Evolutionary conservation across 2,888 invertebrate species (phyloP).

Genomic region (Leptinotarsa peninsularis): DNA sequence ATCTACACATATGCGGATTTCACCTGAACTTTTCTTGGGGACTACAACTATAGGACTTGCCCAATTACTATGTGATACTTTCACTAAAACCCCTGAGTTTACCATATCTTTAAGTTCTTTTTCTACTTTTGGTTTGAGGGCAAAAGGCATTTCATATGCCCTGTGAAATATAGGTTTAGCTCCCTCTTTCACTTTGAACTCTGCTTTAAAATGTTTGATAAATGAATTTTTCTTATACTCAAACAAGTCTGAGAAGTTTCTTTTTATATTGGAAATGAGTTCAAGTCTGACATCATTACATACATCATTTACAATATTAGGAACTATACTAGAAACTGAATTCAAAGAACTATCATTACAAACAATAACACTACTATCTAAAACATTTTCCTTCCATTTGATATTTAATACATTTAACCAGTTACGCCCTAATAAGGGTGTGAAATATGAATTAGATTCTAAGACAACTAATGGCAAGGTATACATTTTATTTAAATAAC

Average conservation of each 20-base stretch:
- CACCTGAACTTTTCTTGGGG: too few relatives aligned
- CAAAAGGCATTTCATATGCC: too few relatives aligned
- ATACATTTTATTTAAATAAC: not conserved
- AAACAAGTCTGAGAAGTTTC: constrained; percentile 3
- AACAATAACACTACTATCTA: not conserved
- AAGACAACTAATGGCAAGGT: not conserved
- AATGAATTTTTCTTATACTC: constrained; percentile 8
- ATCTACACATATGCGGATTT: too few relatives aligned
- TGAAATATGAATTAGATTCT: not conserved
- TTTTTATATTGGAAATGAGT: not conserved
- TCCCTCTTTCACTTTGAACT: constrained; percentile 22
- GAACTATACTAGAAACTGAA: not conserved
- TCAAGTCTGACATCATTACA: not conserved
- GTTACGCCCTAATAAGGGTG: constrained; percentile 13
- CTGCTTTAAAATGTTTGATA: constrained; percentile 24
- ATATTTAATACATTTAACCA: not conserved
- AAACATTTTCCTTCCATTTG: not conserved
- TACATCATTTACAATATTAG: not conserved
- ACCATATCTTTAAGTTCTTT: too few relatives aligned
- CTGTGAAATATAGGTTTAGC: not conserved
- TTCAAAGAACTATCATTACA: not conserved
- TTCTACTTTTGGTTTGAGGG: too few relatives aligned
- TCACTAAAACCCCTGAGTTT: too few relatives aligned
- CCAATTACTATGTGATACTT: too few relatives aligned
- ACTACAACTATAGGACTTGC: too few relatives aligned